Percentiles rank a stretch among this genome's conserved stretches.
Conservation (phyloP, 1,140 invertebrate genomes). For the Drosophila bocki region DNA sequence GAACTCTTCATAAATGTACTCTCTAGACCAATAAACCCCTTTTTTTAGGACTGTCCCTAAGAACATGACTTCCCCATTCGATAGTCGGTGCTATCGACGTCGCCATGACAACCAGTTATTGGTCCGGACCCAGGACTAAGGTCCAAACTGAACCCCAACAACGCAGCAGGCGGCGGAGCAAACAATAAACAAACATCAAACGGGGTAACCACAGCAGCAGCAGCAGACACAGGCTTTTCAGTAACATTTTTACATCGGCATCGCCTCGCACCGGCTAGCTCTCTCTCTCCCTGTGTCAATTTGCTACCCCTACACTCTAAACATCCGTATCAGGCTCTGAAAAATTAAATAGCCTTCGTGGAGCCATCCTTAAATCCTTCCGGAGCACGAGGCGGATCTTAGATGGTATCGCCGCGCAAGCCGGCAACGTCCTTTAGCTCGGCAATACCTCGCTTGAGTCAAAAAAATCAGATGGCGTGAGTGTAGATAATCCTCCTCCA, state of each 20-base stretch:
- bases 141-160: conserved; percentile 25
- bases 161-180: conserved; percentile 43
- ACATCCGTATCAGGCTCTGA: conserved; percentile 10
- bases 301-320: conserved; percentile 24
- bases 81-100: conserved; percentile 29
- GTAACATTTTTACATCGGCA: conserved; percentile 54
- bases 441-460: conserved; percentile 29
- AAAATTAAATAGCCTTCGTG: conserved; percentile 4
- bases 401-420: conserved; percentile 74
- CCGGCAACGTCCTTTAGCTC: conserved; percentile 41
- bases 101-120: conserved; percentile 29
- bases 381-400: conserved; percentile 23
- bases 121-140: conserved; percentile 1
- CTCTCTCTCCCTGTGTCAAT: conserved; percentile 11
- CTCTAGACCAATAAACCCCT: not conserved
- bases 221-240: conserved; percentile 70
- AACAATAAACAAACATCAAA: conserved; percentile 68
- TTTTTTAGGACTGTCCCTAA: not conserved
- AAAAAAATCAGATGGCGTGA: conserved; percentile 63
- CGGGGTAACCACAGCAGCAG: conserved; percentile 72
- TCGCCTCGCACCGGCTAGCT: conserved; percentile 57
- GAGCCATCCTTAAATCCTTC: not conserved
- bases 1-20: too few relatives aligned
- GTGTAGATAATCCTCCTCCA: conserved; percentile 29
- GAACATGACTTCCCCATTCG: conserved; percentile 14